These are phyloP conservation scores for Agrochola macilenta DNA, from an alignment of 2,888 invertebrate genomes.

Conservation along the genomic window DNA sequence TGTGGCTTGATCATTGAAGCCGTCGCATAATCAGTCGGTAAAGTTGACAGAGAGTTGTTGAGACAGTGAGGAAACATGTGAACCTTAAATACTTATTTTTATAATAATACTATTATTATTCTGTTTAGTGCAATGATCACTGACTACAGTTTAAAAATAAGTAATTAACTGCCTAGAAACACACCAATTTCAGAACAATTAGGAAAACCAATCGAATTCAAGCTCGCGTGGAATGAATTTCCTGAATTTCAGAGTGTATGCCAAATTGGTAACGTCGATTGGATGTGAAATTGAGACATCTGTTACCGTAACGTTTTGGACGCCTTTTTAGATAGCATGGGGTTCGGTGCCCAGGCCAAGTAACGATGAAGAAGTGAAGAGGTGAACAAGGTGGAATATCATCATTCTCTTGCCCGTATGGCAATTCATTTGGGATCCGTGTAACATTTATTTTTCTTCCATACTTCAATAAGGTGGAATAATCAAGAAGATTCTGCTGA, in stretches of 20 bases:
- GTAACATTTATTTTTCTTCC: no score
- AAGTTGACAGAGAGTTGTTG: no score
- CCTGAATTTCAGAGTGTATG: slow-evolving; percentile 28
- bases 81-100: not conserved
- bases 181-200: slow-evolving; percentile 29
- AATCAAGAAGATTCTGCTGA: no score
- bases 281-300: slow-evolving; percentile 29
- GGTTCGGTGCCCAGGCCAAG: not conserved
- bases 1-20: not conserved
- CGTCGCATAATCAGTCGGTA: no score
- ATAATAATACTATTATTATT: not conserved
- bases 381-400: not conserved
- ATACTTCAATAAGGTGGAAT: no score
- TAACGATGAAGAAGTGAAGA: not conserved
- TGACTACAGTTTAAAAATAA: not conserved
- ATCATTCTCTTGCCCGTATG: no score
- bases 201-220: slow-evolving; percentile 34
- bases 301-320: not conserved
- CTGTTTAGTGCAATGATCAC: no score
- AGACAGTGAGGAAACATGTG: no score
- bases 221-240: slow-evolving; percentile 31
- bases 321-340: not conserved
- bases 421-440: no score
- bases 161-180: not conserved
- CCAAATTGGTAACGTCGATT: slow-evolving; percentile 31